Evolutionary conservation across 2,113 vertebrate genomes (phyloP), one percentile per base, ranked within the genome.

Genomic region (Poeciliopsis retropinna): DNA sequence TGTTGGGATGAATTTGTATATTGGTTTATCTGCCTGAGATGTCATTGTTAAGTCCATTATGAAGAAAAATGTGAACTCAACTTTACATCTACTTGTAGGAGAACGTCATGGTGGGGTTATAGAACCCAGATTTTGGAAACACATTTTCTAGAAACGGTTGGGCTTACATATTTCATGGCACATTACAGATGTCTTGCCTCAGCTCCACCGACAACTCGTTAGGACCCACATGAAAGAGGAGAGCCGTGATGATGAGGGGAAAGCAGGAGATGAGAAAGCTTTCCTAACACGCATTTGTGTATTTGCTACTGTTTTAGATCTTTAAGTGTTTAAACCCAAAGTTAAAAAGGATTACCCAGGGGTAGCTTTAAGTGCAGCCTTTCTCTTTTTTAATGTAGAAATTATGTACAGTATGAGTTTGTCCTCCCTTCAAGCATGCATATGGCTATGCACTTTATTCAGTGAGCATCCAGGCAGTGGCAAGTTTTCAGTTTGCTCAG

Each of bases 111-210:
- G 19, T 19, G 70, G 71, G 57, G 73, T 60, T 70, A 77, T 64
- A 66, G 78, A 85, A 76, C 76, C 22, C 7, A 9, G 22, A 25
- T 57, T n/a, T 25, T n/a, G 19, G 25, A 84, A 84, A 82, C 70
- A 69, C 75, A 77, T 75, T 85, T 89, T 89, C 76, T 31, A 2
- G 28, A 86, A 90, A 91, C 84, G 81, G 88, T 83, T 79, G 57
- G 72, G 60, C 79, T 85, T 92, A 92, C 92, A 93, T 92, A 92
- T 93, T 93, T 93, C 87, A 93, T 91, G 86, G 81, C 87, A 92
- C 89, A 90, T 93, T 93, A 94, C 88, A 70, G 89, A 92, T 92
- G 86, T 88, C 85, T 92, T 93, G 86, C 91, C 88, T 93, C 90
- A 94, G 85, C 84, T 89, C 74, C 44, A 76, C 79, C 60, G 89